Base-by-base conservation (phyloP, 2,113 vertebrate genomes). In the Gorsachius goisagi region DNA sequence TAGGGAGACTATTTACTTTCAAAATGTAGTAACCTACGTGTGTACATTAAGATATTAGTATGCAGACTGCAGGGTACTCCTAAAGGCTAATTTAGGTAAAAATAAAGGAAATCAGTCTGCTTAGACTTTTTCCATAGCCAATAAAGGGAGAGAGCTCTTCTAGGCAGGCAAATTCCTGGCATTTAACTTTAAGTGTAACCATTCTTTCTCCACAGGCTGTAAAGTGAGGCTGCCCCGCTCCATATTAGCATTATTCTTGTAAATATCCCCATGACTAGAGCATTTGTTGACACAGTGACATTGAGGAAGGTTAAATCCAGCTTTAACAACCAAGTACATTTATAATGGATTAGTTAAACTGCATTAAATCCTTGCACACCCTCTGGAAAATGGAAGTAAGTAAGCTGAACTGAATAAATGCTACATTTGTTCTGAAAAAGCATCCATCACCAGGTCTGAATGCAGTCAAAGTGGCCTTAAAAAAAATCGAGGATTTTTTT, bases 301-400 rank as follows among this genome's bases (percentile, higher is more conserved):
- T 56, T 78, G 69, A 91, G 27, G 39, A 94, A 96, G 69, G 93
- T 93, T 96, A 94, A 96, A 96, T 76, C 45, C 58, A 76, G 53
- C 45, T 87, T 96, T 95, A 88, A 78, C 55, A 95, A 88, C 21
- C 24, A 64, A 78, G 35, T 45, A 24, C 58, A 73, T 94, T 92
- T 88, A 73, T 91, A 96, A 89, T 79, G 52, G 30, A 75, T 91
- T 91, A 79, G 84, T 79, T 89, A 93, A 94, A 97, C 66, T 91
- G 77, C 66, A 75, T 89, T 87, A 96, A 89, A 91, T 45, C 53
- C 23, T 82, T 72, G 24, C 74, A 82, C 35, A 82, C 74, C 17
- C 62, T 94, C 91, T 94, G 33, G 58, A 95, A 97, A 87, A 88
- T 82, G 44, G 39, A 93, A 92, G 30, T 41, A n/a, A 92, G 39